Evolutionary conservation across 2,888 invertebrate genomes (phyloP).

Genomic region (Chloromyia formosa): DNA sequence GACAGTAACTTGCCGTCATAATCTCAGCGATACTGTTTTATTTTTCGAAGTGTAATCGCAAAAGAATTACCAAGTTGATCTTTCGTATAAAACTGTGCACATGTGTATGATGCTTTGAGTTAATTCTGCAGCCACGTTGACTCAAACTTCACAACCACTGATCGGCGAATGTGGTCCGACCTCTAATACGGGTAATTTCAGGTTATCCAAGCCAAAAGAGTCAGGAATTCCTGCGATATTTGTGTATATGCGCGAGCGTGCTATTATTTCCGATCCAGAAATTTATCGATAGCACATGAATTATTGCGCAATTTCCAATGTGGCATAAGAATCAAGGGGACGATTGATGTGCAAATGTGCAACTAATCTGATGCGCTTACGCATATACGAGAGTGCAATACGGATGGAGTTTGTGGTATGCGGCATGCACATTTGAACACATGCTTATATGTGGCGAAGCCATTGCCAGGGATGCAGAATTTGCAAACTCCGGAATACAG

Average conservation of each 20-base stretch:
- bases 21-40: too few species aligned
- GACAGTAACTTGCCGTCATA: constrained; percentile 2
- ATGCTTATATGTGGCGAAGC: too few species aligned
- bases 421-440: too few species aligned
- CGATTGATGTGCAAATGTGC: constrained; percentile 42
- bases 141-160: too few species aligned
- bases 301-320: constrained; percentile 53
- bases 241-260: not conserved
- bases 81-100: too few species aligned
- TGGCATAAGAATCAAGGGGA: constrained; percentile 50
- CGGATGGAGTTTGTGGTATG: not conserved
- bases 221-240: constrained; percentile 11
- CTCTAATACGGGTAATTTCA: not conserved
- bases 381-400: constrained; percentile 10
- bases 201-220: not conserved
- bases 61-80: too few species aligned
- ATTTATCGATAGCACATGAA: constrained; percentile 53
- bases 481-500: too few species aligned
- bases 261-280: constrained; percentile 48
- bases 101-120: too few species aligned
- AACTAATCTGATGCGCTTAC: constrained; percentile 37
- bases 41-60: too few species aligned
- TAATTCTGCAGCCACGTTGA: too few species aligned
- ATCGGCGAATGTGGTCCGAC: too few species aligned
- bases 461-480: too few species aligned